Percentiles rank a stretch among this genome's conserved stretches.
These are phyloP conservation scores for Epicampocera succincta DNA, from an alignment of 2,888 invertebrate genomes.

Conservation along the genomic window DNA sequence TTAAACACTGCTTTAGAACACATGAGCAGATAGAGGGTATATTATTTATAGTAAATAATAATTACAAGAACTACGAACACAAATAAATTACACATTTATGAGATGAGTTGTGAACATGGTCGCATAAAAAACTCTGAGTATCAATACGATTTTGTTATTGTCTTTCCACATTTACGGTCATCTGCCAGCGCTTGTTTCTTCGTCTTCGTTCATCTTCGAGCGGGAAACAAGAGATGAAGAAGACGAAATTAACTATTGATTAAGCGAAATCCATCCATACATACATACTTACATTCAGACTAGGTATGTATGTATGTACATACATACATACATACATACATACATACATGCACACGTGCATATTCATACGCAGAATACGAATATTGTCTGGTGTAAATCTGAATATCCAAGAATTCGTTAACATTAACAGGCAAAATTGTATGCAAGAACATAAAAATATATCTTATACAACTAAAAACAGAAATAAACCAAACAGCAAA, in stretches of 20 bases:
- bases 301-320: background rate
- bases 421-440: slow-evolving; percentile 47
- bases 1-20: background rate
- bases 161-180: slow-evolving; percentile 41
- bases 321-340: background rate
- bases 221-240: slow-evolving; percentile 20
- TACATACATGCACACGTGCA: background rate
- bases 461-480: slow-evolving; percentile 1
- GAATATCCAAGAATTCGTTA: slow-evolving; percentile 57
- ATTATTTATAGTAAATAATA: slow-evolving; percentile 45
- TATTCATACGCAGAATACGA: background rate
- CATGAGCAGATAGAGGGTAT: background rate
- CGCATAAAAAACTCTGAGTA: slow-evolving; percentile 36
- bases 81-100: slow-evolving; percentile 67
- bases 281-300: background rate
- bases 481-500: slow-evolving; percentile 31
- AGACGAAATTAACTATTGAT: slow-evolving; percentile 29
- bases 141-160: slow-evolving; percentile 46
- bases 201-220: slow-evolving; percentile 17
- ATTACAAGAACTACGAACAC: slow-evolving; percentile 47
- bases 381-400: slow-evolving; percentile 43
- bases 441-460: slow-evolving; percentile 12
- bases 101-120: slow-evolving; percentile 65
- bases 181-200: slow-evolving; percentile 20
- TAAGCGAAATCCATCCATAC: background rate